phyloP scores from a whole-genome alignment of 2,888 invertebrate genomes.

The Notodonta dromedarius region DNA sequence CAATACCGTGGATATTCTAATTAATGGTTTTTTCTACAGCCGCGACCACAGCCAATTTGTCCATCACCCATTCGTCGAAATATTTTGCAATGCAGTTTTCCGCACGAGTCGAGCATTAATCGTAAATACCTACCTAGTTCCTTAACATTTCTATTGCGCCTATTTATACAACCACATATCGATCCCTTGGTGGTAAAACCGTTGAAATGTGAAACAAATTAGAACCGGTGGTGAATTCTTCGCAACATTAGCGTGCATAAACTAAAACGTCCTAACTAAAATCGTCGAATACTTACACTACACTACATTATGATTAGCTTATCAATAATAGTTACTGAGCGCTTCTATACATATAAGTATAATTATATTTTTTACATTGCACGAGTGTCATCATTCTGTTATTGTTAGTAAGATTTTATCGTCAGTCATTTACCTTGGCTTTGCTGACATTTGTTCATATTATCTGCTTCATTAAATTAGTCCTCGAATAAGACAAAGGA shows the following conservation, averaged over 20 bases:
- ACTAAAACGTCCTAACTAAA: too few relatives aligned
- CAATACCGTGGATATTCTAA: too few relatives aligned
- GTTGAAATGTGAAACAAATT: too few relatives aligned
- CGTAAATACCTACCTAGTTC: too few relatives aligned
- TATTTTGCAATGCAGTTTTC: conserved; percentile 4
- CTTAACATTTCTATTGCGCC: too few relatives aligned
- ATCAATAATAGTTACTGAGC: neutral
- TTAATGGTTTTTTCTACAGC: neutral
- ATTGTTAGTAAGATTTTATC: neutral
- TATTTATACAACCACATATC: too few relatives aligned
- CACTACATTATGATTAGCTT: too few relatives aligned
- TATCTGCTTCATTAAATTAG: conserved; percentile 16
- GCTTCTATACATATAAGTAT: neutral
- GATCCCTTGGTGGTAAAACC: too few relatives aligned
- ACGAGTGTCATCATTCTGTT: neutral
- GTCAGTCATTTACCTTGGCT: too few relatives aligned
- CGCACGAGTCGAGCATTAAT: neutral
- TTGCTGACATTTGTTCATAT: neutral
- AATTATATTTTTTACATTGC: neutral
- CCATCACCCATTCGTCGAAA: neutral
- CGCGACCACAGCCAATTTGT: neutral
- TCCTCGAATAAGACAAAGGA: conserved; percentile 61
- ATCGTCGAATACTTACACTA: too few relatives aligned
- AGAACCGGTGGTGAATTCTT: too few relatives aligned
- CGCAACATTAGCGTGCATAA: too few relatives aligned